Evolutionary conservation across 2,797 vertebrate genomes (phyloP).

Genomic region (Nyctalus aviator): DNA sequence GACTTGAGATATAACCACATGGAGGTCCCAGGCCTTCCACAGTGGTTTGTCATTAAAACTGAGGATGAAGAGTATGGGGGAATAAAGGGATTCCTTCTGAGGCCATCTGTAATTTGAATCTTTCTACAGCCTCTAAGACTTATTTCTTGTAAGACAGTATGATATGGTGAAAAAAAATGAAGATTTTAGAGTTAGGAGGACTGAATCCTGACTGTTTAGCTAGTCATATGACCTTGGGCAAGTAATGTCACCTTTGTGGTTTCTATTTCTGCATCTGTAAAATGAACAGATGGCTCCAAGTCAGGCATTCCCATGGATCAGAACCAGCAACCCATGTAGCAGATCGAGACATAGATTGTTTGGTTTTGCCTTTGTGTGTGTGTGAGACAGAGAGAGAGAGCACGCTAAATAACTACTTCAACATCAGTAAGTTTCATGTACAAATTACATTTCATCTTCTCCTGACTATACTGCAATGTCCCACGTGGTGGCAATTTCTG

Average conservation of each 20-base stretch:
- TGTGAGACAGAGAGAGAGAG: no score
- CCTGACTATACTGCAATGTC: no score
- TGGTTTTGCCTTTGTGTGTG: background rate
- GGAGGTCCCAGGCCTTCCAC: background rate
- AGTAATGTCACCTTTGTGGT: background rate
- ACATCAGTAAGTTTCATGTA: background rate
- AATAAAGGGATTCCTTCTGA: background rate
- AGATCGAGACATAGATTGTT: background rate
- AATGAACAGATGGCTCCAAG: background rate
- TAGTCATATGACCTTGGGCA: background rate
- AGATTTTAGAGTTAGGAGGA: background rate
- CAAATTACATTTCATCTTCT: constrained; percentile 30
- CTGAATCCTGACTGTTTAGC: background rate
- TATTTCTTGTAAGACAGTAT: background rate
- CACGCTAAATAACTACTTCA: background rate
- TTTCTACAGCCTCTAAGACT: background rate
- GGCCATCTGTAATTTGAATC: background rate
- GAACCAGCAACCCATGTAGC: background rate
- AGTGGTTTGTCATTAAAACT: background rate
- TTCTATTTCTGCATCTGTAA: constrained; percentile 15
- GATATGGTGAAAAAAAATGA: background rate
- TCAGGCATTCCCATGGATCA: background rate
- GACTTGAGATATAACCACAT: background rate
- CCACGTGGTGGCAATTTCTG: background rate
- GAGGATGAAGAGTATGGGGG: background rate